These are phyloP conservation scores for Todiramphus saurophagus DNA, from an alignment of 2,113 vertebrate species.

Conservation along the genomic window DNA sequence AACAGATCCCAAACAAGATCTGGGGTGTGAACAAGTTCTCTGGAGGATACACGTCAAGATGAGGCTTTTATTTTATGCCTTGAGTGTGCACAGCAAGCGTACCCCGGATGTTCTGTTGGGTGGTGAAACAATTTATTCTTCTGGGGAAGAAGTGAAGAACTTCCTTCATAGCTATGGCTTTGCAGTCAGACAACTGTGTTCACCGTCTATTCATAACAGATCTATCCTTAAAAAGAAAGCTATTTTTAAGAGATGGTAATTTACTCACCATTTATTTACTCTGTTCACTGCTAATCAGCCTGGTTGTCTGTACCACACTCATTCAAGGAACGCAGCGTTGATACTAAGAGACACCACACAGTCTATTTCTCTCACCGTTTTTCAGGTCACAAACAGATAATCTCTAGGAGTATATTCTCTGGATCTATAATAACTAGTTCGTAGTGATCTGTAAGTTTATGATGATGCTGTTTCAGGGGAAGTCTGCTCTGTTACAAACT, in stretches of 20 bases:
- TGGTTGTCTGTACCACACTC: neutral
- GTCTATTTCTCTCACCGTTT: neutral
- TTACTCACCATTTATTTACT: neutral
- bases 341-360: neutral
- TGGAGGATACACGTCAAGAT: neutral
- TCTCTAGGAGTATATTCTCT: neutral
- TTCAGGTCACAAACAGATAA: neutral
- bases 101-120: accelerated
- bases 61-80: neutral
- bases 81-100: neutral
- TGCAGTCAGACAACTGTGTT: neutral
- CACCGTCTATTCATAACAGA: neutral
- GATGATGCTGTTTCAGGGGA: neutral
- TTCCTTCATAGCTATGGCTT: neutral
- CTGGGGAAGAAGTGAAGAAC: neutral
- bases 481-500: neutral
- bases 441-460: neutral
- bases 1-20: neutral
- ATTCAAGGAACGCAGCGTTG: neutral
- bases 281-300: neutral
- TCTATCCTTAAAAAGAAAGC: neutral
- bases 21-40: accelerated
- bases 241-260: neutral
- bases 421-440: neutral
- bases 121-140: neutral